Conservation (phyloP, 2,888 invertebrate species). For the Noctua janthina region DNA sequence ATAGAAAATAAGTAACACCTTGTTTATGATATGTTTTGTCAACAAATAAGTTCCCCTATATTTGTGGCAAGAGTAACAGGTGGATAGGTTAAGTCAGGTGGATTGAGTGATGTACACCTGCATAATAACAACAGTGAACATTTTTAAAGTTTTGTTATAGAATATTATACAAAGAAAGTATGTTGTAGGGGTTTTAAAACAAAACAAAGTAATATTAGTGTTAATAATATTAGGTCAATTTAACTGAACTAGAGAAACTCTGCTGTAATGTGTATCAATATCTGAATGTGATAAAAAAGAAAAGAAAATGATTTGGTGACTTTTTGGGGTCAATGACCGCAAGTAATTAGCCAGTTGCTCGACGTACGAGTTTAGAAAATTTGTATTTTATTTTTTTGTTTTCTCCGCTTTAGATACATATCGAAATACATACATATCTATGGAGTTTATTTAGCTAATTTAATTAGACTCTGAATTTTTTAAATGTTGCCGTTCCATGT, state of each 20-base stretch:
- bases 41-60: slow-evolving; percentile 5
- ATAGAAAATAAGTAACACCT: neutral
- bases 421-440: neutral
- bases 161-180: neutral
- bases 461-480: neutral
- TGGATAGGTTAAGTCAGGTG: slow-evolving; percentile 41
- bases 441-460: neutral
- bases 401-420: neutral
- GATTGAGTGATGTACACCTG: slow-evolving; percentile 30
- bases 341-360: neutral
- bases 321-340: neutral
- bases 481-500: neutral
- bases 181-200: neutral
- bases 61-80: slow-evolving; percentile 32
- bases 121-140: neutral
- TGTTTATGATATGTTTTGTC: slow-evolving; percentile 7
- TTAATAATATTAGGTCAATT: neutral
- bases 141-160: neutral
- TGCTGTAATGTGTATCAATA: neutral
- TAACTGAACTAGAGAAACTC: neutral
- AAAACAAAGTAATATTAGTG: neutral
- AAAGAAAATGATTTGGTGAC: neutral
- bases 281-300: neutral
- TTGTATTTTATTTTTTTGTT: neutral
- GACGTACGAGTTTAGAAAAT: neutral